phyloP scores from a whole-genome alignment of 2,113 vertebrate genomes.

The Eurystomus gularis region DNA sequence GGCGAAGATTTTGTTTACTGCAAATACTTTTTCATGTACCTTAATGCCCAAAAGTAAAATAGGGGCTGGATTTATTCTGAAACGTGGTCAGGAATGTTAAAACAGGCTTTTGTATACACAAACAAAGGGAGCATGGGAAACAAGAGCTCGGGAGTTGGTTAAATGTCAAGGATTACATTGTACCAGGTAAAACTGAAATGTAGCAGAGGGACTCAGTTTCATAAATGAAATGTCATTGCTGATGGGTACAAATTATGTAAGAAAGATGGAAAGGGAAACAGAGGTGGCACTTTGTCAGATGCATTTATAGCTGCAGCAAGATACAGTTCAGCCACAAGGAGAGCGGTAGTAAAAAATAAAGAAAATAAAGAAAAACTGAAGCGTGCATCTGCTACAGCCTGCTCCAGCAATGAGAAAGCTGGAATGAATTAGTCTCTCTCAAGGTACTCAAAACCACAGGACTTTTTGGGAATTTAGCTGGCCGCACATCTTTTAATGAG shows the following conservation, averaged over 20 bases:
- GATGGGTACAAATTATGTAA: conserved; percentile 44
- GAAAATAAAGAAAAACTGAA: neutral
- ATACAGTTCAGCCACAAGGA: neutral
- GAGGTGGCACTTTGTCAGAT: conserved; percentile 17
- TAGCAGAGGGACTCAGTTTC: conserved; percentile 17
- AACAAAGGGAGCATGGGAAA: conserved; percentile 4
- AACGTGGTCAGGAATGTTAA: conserved; percentile 34
- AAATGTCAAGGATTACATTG: conserved; percentile 54
- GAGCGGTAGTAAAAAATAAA: neutral
- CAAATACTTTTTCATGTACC: neutral
- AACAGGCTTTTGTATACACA: neutral
- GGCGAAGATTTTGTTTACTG: neutral
- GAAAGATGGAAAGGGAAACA: conserved; percentile 13
- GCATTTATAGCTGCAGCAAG: conserved; percentile 37
- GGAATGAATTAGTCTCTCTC: neutral
- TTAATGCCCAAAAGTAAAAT: neutral
- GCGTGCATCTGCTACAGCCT: neutral
- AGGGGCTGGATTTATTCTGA: conserved; percentile 17
- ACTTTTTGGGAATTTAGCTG: neutral
- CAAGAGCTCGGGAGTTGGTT: conserved; percentile 27
- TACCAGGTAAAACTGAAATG: conserved; percentile 37
- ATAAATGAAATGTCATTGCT: conserved; percentile 61
- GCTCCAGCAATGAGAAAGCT: neutral
- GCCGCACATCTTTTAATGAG: neutral
- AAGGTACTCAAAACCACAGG: neutral